phyloP scores from a whole-genome alignment of 2,113 vertebrate species.

The Pteruthius melanotis region DNA sequence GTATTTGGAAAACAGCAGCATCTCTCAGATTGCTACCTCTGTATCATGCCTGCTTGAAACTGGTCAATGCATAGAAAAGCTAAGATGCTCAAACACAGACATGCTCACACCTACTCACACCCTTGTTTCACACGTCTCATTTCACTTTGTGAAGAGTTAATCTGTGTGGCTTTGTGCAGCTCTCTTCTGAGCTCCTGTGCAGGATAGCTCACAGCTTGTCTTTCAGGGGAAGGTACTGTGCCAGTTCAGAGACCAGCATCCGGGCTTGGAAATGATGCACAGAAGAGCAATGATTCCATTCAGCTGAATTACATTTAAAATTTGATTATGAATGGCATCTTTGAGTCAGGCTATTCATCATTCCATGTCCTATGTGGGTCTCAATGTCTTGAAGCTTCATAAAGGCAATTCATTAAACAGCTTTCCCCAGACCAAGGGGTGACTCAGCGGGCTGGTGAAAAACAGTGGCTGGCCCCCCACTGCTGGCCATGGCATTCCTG shows the following conservation, averaged over 20 bases:
- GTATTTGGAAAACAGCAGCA: neutral
- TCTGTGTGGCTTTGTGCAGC: neutral
- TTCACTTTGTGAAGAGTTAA: neutral
- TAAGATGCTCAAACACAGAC: neutral
- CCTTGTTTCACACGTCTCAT: neutral
- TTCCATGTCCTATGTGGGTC: slow-evolving; percentile 30
- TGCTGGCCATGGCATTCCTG: neutral
- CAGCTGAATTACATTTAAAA: slow-evolving; percentile 63
- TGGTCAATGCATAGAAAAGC: neutral
- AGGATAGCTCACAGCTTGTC: neutral
- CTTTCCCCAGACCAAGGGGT: slow-evolving; percentile 44
- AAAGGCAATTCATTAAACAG: slow-evolving; percentile 67
- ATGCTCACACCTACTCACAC: neutral
- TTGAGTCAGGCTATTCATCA: slow-evolving; percentile 69
- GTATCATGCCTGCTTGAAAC: neutral
- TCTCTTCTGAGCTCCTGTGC: neutral
- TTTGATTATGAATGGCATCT: slow-evolving; percentile 69
- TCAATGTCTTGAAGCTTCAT: slow-evolving; percentile 57
- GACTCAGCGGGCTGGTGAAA: neutral
- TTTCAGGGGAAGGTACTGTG: neutral
- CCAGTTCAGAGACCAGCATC: neutral
- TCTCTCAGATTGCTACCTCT: neutral
- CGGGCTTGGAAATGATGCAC: neutral
- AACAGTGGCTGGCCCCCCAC: neutral
- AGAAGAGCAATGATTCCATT: slow-evolving; percentile 36